Percentiles rank a stretch among this genome's conserved stretches.
These are phyloP conservation scores for Odontomachus brunneus DNA, from an alignment of 1,140 invertebrate species.

Conservation along the genomic window DNA sequence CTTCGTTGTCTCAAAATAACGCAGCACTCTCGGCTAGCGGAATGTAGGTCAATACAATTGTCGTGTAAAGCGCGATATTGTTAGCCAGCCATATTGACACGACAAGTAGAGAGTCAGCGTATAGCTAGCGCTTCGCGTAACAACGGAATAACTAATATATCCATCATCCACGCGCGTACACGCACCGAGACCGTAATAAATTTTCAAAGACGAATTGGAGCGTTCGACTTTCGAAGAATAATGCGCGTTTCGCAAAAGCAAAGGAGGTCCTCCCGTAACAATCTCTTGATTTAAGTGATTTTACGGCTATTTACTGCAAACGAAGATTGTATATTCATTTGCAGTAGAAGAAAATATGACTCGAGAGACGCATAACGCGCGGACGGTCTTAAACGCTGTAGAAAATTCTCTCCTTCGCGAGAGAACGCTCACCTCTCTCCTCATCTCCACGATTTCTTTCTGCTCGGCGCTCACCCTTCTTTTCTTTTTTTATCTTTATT, in stretches of 20 bases:
- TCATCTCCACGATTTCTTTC: constrained; percentile 10
- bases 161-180: neutral
- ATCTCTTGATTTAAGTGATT: neutral
- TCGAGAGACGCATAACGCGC: neutral
- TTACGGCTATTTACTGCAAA: neutral
- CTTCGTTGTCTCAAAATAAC: neutral
- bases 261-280: neutral
- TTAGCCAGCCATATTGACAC: neutral
- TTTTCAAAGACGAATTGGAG: neutral
- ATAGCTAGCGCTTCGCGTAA: neutral
- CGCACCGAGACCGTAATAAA: neutral
- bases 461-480: neutral
- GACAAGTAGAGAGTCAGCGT: constrained; percentile 18
- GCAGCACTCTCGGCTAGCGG: neutral
- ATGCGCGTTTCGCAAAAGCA: neutral
- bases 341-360: neutral
- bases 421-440: neutral
- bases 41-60: constrained; percentile 17
- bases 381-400: constrained; percentile 11
- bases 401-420: constrained; percentile 26
- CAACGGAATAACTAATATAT: constrained; percentile 15
- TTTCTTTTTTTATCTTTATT: constrained; percentile 31
- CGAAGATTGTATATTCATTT: neutral
- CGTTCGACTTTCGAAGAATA: neutral
- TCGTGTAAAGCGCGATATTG: neutral